phyloP scores from a whole-genome alignment of 2,797 vertebrate genomes.

The Onychomys arenicola region DNA sequence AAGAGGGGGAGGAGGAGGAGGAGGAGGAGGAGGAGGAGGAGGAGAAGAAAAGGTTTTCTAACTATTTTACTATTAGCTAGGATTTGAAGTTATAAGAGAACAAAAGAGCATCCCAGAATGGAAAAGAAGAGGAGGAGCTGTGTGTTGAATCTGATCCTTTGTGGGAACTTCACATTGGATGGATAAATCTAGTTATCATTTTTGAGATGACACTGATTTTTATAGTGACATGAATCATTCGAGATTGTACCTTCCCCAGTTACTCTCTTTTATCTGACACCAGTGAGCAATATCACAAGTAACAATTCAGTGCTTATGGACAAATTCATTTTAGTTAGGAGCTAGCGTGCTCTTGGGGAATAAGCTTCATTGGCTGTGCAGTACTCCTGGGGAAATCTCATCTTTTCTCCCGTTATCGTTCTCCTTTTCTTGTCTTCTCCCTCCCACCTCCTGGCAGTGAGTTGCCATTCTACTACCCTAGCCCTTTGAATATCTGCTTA shows the following conservation, averaged over 20 bases:
- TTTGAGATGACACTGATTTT: slow-evolving; percentile 60
- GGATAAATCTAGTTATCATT: background rate
- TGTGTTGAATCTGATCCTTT: background rate
- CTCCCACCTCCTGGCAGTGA: background rate
- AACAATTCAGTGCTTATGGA: background rate
- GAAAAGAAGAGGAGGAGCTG: background rate
- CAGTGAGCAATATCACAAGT: slow-evolving; percentile 3
- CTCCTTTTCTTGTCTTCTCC: background rate
- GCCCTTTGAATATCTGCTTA: background rate
- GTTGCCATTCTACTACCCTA: background rate
- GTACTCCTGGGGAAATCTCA: background rate
- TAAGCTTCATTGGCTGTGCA: background rate
- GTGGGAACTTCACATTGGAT: background rate
- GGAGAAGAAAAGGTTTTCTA: slow-evolving; percentile 5
- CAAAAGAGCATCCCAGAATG: background rate
- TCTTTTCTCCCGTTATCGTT: background rate
- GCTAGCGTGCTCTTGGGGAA: background rate
- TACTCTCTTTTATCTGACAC: background rate
- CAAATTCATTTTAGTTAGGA: slow-evolving; percentile 37
- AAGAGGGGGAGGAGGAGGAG: too few species aligned
- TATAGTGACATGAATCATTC: slow-evolving; percentile 17
- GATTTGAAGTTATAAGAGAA: slow-evolving; percentile 19
- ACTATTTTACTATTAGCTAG: background rate
- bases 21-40: too few species aligned
- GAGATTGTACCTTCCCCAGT: background rate